Percentiles rank a stretch among this genome's conserved stretches.
phyloP scores from a whole-genome alignment of 2,113 vertebrate species.

The Rafetus swinhoei region DNA sequence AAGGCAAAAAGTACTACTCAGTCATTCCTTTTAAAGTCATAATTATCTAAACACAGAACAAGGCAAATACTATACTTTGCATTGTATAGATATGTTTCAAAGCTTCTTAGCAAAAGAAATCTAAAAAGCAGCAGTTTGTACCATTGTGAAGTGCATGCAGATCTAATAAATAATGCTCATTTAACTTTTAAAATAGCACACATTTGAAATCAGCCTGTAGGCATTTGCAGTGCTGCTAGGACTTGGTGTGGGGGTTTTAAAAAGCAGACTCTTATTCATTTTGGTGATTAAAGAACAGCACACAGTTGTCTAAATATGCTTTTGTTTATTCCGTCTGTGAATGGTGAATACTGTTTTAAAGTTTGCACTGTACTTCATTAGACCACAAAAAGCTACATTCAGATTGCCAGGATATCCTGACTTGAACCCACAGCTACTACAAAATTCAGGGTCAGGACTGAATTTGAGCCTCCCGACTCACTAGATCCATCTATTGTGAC shows the following conservation, averaged over 20 bases:
- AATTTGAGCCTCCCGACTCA: constrained; percentile 4
- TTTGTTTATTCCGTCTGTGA: constrained; percentile 55
- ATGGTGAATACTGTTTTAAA: constrained; percentile 34
- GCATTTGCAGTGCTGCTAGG: constrained; percentile 4
- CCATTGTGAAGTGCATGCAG: constrained; percentile 19
- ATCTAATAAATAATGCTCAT: constrained; percentile 29
- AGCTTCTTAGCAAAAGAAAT: not conserved
- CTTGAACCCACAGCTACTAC: not conserved
- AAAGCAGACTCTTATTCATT: constrained; percentile 23
- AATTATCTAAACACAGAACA: not conserved
- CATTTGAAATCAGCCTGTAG: constrained; percentile 52
- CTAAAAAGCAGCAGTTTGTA: constrained; percentile 13
- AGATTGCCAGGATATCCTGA: not conserved
- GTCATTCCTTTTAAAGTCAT: constrained; percentile 14
- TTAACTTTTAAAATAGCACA: constrained; percentile 58
- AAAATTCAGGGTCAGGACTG: not conserved
- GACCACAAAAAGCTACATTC: constrained; percentile 35
- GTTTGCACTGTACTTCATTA: constrained; percentile 24
- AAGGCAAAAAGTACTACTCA: not conserved
- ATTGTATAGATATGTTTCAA: constrained; percentile 19
- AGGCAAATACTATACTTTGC: constrained; percentile 4
- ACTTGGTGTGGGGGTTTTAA: constrained; percentile 4
- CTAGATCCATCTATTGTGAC: not conserved
- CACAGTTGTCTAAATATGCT: constrained; percentile 62
- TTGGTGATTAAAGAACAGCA: constrained; percentile 27